Evolutionary conservation across 2,888 invertebrate species (phyloP), one percentile per base, ranked within the genome.

Genomic region (Norana najaformis): DNA sequence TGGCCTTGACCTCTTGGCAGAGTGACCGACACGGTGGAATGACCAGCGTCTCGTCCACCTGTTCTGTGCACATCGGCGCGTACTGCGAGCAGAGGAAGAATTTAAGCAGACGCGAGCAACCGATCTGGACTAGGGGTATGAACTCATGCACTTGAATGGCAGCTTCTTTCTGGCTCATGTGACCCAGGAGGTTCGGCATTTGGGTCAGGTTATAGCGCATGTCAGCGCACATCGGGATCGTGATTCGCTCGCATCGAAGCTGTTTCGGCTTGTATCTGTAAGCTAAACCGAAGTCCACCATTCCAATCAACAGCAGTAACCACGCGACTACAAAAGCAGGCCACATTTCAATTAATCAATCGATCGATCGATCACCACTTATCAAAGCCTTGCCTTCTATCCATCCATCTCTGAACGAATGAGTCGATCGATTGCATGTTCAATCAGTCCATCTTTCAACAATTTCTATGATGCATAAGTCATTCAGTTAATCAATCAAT

Each of bases 31-130:
- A 98, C 23, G 97, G 97, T 91, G 97, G 97, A 91, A 98, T 97
- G 83, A 94, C 93, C 85, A 94, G 92, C 0, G 97, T 97, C 93
- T 97, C 97, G 38, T 97, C 96, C 92, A 97, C 97, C 95, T 97
- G 97, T 93, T 97, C 97, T 47, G 98, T 97, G 95, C 98, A 98
- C 95, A 98, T 97, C 82, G 98, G 98, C 20, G 97, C 97, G 95
- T 97, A 97, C 90, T 98, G 97, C 34, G 98, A 97, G 95, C 98
- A 98, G 91, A 98, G 96, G 94, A 98, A 97, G 95, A 98, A 97
- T 92, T 97, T 96, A 85, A 97, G 96, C 93, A 97, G 97, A 90
- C 96, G 96, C 11, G 97, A 97, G 94, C 98, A 98, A 89, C 97
- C 96, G 93, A 97, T 96, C 92, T 97, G 96, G 90, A 98, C 96